Evolutionary conservation across 2,113 vertebrate genomes (phyloP).

Genomic region (Brienomyrus longianalis): DNA sequence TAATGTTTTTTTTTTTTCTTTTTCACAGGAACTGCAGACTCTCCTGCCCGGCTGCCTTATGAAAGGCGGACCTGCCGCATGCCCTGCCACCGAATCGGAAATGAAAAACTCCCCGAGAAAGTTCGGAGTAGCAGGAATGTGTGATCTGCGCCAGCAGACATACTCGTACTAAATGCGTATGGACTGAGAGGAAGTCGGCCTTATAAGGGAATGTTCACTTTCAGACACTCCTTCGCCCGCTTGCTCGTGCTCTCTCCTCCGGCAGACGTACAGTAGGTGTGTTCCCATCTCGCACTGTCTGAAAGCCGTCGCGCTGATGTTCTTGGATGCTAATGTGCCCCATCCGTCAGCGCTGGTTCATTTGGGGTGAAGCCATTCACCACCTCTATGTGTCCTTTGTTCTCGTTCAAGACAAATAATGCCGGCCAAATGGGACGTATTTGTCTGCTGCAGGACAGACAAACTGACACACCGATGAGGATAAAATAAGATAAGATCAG

Average conservation of each 20-base stretch:
- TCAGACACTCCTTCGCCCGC: constrained; percentile 6
- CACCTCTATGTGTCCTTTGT: constrained; percentile 18
- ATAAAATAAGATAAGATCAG: neutral
- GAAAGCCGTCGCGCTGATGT: constrained; percentile 21
- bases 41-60: constrained; percentile 68
- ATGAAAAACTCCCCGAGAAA: constrained; percentile 89
- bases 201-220: constrained; percentile 76
- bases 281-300: constrained; percentile 30
- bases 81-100: constrained; percentile 86
- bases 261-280: constrained; percentile 47
- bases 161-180: constrained; percentile 68
- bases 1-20: constrained; percentile 48
- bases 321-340: constrained; percentile 32
- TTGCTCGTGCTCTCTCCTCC: constrained; percentile 29
- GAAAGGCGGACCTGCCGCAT: constrained; percentile 71
- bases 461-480: neutral
- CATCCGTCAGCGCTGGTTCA: constrained; percentile 46
- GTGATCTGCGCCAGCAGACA: constrained; percentile 72
- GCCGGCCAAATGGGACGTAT: constrained; percentile 31
- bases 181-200: constrained; percentile 77
- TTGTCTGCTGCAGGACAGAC: constrained; percentile 23
- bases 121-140: constrained; percentile 74
- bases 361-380: constrained; percentile 24
- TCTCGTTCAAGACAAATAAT: constrained; percentile 41
- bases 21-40: constrained; percentile 83